These are phyloP conservation scores for Apeltes quadracus DNA, from an alignment of 2,113 vertebrate species.

Conservation along the genomic window DNA sequence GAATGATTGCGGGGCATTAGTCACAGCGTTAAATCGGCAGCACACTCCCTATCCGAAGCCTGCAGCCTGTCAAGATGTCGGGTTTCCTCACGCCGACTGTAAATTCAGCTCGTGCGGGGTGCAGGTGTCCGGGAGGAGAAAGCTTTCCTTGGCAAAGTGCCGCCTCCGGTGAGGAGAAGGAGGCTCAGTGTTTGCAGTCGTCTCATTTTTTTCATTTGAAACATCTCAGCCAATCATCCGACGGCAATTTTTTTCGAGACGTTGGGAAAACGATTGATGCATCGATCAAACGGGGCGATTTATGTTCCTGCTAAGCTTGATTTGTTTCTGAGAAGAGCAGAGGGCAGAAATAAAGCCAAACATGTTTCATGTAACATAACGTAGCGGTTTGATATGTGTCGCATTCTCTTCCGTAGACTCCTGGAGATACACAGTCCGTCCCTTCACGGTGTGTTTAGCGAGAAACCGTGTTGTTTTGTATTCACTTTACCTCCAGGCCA, in stretches of 20 bases:
- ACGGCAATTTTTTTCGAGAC: slow-evolving; percentile 8
- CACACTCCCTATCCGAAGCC: slow-evolving; percentile 17
- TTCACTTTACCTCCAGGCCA: neutral
- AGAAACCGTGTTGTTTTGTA: neutral
- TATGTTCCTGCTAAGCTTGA: neutral
- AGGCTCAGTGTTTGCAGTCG: neutral
- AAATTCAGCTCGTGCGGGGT: slow-evolving; percentile 26
- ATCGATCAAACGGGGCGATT: neutral
- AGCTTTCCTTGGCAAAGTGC: slow-evolving; percentile 12
- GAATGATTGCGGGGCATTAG: slow-evolving; percentile 36
- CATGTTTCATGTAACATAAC: neutral
- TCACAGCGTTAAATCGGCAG: slow-evolving; percentile 47
- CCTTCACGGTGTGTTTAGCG: neutral
- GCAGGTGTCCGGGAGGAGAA: slow-evolving; percentile 26
- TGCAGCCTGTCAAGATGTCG: slow-evolving; percentile 44
- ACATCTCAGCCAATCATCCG: slow-evolving; percentile 13
- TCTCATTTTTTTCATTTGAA: neutral
- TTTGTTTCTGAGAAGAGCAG: neutral
- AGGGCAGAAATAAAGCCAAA: neutral
- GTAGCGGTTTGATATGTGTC: neutral
- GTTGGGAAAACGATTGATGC: neutral
- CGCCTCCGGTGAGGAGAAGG: neutral
- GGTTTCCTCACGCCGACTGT: slow-evolving; percentile 45
- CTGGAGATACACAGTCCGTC: neutral
- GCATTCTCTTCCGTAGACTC: neutral